Conservation (phyloP, 2,797 vertebrate genomes). For the Danio jaintianensis region DNA sequence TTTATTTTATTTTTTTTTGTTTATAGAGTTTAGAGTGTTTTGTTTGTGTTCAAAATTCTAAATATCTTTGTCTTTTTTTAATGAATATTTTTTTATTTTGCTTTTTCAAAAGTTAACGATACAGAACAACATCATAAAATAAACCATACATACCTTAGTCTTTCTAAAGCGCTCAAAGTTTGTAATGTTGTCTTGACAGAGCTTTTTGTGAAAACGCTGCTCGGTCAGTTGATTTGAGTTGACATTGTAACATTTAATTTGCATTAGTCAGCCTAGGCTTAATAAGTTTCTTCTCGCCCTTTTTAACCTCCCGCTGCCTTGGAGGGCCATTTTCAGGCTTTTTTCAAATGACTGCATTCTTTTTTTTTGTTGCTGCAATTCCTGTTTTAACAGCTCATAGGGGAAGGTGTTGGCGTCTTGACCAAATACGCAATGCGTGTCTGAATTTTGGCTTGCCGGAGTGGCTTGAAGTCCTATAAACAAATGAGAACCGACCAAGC, state of each 20-base stretch:
- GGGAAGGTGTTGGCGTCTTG: constrained; percentile 66
- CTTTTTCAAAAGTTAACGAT: no score
- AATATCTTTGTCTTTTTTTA: no score
- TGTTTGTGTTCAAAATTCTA: no score
- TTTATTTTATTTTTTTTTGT: no score
- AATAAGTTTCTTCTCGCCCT: neutral
- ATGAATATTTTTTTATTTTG: no score
- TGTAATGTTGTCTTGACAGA: neutral
- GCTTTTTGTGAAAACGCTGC: neutral
- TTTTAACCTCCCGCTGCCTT: constrained; percentile 17
- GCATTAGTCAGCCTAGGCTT: neutral
- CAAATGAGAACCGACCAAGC: constrained; percentile 17
- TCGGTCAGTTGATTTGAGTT: neutral
- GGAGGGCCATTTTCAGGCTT: constrained; percentile 58
- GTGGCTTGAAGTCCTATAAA: constrained; percentile 14
- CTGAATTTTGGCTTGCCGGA: constrained; percentile 52
- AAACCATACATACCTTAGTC: no score
- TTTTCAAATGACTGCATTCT: constrained; percentile 54
- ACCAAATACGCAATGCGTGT: constrained; percentile 67
- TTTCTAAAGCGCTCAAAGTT: neutral
- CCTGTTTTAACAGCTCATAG: constrained; percentile 66
- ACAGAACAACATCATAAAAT: no score
- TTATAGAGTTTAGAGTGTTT: no score
- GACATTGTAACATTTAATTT: neutral
- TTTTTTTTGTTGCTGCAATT: constrained; percentile 54